Evolutionary conservation across 2,797 vertebrate species (phyloP), one percentile per base, ranked within the genome.

Genomic region (Rhinella marina): DNA sequence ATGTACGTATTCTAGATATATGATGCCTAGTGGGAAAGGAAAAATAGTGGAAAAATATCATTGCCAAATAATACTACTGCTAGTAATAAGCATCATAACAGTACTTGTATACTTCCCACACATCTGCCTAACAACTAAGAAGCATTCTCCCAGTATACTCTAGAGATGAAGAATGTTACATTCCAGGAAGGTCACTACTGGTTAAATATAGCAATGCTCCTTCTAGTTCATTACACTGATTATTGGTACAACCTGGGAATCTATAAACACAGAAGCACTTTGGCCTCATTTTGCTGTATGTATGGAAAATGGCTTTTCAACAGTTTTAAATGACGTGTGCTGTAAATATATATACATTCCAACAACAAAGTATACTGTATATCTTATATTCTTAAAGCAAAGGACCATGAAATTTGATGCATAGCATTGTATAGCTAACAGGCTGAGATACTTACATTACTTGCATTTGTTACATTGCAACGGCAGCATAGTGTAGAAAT

Each of bases 191-290:
- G 29, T 82, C 82, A 89, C 25, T 81, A 89, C 54, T 91, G 70
- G 66, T 90, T 90, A 92, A 91, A 92, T 91, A 93, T 90, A 90
- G 87, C 54, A 90, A 92, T 90, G 84, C 76, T 86, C 91, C 91
- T 91, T 90, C 90, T 87, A 90, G 76, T 91, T 92, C 91, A 91
- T 85, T 91, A 87, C 88, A 86, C 80, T 90, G 86, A 91, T 90
- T 90, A 86, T 90, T 92, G 91, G 92, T 87, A 87, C 59, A 90
- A 82, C 91, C 52, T 85, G 89, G 81, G 92, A 92, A 92, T 92
- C 92, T 88, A 91, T 91, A 92, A 93, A 92, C 85, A 90, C 72
- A 90, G 81, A 90, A 90, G 90, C 87, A 1, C 90, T 90, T 93
- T 91, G 90, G 57, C 86, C 81, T 82, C 90, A 27, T 50, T 77